Evolutionary conservation across 1,140 invertebrate species (phyloP), one percentile per base, ranked within the genome.

Genomic region (Calliopsis andreniformis): DNA sequence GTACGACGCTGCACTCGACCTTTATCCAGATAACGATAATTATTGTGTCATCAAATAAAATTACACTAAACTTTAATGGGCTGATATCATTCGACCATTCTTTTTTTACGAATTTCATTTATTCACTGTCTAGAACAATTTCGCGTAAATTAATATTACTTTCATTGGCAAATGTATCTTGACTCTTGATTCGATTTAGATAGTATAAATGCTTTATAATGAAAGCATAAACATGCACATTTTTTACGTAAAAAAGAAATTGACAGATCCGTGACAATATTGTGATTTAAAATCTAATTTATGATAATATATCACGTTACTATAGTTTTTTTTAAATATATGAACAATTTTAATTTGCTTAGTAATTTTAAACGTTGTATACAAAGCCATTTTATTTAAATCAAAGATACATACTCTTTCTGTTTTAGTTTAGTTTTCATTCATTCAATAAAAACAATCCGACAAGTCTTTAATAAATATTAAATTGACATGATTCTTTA

Each of bases 41-140:
- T 84, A 88, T 80, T 87, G 86, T 89, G 87, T 87, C 86, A 88
- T 87, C 80, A 88, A 87, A 86, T 86, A 87, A 87, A n/a, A 87
- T 83, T 61, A 73, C 70, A 86, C 78, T 83, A 77, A 85, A 85
- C 64, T 76, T 76, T 51, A 76, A 18, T 23, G 7, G 18, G 25
- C 58, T 59, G 14, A 12, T n/a, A 20, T 61, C 30, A 63, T 59
- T 69, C n/a, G 3, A 42, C 35, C 2, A 8, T 39, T 70, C 42
- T 61, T 43, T 14, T 62, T 45, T 16, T 55, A 4, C 4, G 28
- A 55, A 39, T 39, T 55, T 28, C 10, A 4, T 12, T 25, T n/a
- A n/a, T n/a, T 25, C 10, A 39, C 35, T 39, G 10, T 5, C 35
- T 5, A 39, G 35, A 5, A 10, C 10, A 39, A 10, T n/a, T n/a